These are phyloP conservation scores for Scaptomyza cyrtandrae DNA, from an alignment of 2,888 invertebrate species.

Conservation along the genomic window DNA sequence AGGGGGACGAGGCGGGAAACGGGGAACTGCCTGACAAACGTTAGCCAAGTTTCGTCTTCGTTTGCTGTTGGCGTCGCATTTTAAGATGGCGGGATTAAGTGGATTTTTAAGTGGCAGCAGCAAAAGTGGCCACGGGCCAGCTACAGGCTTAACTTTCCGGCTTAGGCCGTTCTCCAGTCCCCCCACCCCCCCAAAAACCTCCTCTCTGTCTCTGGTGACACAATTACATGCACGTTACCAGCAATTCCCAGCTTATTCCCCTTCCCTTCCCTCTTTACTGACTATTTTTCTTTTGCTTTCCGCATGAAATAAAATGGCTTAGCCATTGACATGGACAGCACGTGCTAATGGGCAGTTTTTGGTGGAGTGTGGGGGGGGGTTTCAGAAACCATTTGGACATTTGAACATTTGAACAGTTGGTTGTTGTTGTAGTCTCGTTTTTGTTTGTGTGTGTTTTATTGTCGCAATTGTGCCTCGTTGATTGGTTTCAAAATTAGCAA, in stretches of 20 bases:
- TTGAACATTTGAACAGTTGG: conserved; percentile 6
- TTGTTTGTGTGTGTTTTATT: not conserved
- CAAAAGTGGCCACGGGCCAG: conserved; percentile 73
- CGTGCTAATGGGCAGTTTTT: conserved; percentile 72
- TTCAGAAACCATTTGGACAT: no score
- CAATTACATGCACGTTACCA: conserved; percentile 74
- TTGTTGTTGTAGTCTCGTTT: conserved; percentile 9
- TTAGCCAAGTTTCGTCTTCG: conserved; percentile 32
- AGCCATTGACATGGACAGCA: conserved; percentile 72
- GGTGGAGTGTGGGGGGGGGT: conserved; percentile 20
- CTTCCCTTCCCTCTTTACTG: not conserved
- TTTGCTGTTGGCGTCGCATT: conserved; percentile 28
- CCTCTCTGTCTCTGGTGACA: conserved; percentile 57
- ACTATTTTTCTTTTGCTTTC: not conserved
- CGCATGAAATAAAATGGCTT: conserved; percentile 50
- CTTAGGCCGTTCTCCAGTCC: conserved; percentile 21
- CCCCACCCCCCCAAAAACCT: not conserved
- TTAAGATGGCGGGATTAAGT: conserved; percentile 73
- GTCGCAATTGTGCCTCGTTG: conserved; percentile 34
- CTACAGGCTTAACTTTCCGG: conserved; percentile 65
- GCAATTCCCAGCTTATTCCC: conserved; percentile 1
- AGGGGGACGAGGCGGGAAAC: not conserved
- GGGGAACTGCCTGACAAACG: not conserved
- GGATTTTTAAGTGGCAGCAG: conserved; percentile 78
- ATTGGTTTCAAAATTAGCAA: conserved; percentile 53